Percentiles rank a stretch among this genome's conserved stretches.
Conservation (phyloP, 2,797 vertebrate species). For the Lepilemur septentrionalis region DNA sequence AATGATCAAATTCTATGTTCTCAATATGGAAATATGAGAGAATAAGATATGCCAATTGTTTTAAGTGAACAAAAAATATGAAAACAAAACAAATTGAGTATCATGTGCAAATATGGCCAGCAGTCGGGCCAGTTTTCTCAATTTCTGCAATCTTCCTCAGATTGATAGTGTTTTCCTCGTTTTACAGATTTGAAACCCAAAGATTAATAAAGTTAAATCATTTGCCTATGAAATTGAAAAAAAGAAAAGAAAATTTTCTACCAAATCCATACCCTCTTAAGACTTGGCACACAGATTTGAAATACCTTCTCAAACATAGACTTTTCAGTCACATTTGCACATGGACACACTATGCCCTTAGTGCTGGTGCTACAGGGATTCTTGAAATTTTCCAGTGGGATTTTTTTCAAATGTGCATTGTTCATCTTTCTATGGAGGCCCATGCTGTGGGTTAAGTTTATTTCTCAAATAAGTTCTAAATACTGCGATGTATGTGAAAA, state of each 20-base stretch:
- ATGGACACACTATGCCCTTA: background rate
- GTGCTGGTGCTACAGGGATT: background rate
- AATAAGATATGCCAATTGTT: background rate
- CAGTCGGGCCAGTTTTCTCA: background rate
- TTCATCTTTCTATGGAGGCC: background rate
- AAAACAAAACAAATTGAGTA: background rate
- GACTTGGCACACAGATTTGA: background rate
- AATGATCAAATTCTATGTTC: background rate
- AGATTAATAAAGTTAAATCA: background rate
- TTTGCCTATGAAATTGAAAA: background rate
- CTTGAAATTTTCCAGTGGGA: background rate
- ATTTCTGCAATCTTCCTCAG: background rate
- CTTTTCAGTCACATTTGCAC: background rate
- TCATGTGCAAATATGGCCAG: background rate
- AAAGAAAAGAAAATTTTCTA: background rate
- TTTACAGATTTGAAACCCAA: background rate
- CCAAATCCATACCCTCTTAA: background rate
- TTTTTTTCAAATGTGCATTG: background rate
- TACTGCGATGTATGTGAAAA: background rate
- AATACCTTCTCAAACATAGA: background rate
- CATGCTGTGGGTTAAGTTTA: background rate
- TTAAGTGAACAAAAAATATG: background rate
- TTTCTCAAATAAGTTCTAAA: constrained; percentile 2
- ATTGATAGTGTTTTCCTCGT: background rate
- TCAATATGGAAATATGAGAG: background rate